Conservation (phyloP, 2,888 invertebrate genomes). For the Stenolophus ochropezus region DNA sequence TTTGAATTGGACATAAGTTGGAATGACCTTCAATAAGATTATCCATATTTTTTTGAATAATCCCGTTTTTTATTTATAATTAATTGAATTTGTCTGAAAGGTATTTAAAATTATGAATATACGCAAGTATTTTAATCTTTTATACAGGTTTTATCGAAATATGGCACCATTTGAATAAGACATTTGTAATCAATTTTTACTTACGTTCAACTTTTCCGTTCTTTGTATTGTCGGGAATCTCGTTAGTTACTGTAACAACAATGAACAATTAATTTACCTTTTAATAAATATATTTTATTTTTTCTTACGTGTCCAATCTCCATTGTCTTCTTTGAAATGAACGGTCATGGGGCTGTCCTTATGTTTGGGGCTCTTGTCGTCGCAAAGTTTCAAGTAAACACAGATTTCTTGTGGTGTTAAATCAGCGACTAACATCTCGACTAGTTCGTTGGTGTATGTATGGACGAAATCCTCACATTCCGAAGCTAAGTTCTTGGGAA, state of each 20-base stretch:
- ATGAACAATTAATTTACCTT: background rate
- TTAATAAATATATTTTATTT: background rate
- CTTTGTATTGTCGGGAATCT: conserved; percentile 79
- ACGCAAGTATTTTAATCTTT: no score
- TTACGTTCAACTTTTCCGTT: conserved; percentile 72
- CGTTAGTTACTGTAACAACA: conserved; percentile 78
- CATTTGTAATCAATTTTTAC: background rate
- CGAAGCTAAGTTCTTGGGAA: conserved; percentile 78
- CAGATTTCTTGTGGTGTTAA: conserved; percentile 86
- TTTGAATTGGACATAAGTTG: no score
- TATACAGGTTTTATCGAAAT: no score
- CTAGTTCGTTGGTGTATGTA: conserved; percentile 83
- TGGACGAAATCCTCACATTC: conserved; percentile 87
- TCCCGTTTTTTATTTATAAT: no score
- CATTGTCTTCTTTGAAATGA: background rate
- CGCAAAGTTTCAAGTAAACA: conserved; percentile 84
- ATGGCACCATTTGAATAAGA: background rate
- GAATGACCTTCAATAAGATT: no score
- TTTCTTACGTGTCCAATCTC: conserved; percentile 43
- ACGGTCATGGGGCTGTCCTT: background rate
- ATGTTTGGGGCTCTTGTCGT: conserved; percentile 70
- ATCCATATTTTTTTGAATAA: no score
- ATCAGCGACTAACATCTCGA: conserved; percentile 86
- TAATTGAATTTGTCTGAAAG: no score
- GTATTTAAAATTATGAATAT: no score